Percentiles rank a stretch among this genome's conserved stretches.
Conservation (phyloP, 2,888 invertebrate genomes). For the Scaptomyza flava region DNA sequence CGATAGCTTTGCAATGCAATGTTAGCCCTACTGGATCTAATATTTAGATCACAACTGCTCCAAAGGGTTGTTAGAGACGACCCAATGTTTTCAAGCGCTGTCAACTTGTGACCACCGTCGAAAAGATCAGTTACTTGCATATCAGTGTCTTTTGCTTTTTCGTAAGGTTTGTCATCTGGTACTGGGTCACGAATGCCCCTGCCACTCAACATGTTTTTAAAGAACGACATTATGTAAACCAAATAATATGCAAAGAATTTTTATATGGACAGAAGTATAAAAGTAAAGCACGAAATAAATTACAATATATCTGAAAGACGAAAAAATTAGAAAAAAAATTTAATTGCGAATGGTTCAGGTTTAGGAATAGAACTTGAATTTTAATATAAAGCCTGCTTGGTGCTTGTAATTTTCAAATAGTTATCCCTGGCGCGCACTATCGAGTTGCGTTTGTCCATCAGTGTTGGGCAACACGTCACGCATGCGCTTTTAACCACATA, state of each 20-base stretch:
- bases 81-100: constrained; percentile 41
- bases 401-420: not conserved
- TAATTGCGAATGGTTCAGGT: not conserved
- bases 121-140: constrained; percentile 31
- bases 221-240: constrained; percentile 23
- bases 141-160: constrained; percentile 16
- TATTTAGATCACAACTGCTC: constrained; percentile 32
- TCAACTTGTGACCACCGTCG: constrained; percentile 28
- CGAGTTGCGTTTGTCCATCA: constrained; percentile 10
- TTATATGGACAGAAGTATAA: not conserved
- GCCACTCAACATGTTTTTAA: constrained; percentile 12
- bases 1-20: constrained; percentile 1
- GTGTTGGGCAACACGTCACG: constrained; percentile 57
- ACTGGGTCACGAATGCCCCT: not conserved
- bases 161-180: constrained; percentile 10
- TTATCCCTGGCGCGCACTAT: constrained; percentile 6
- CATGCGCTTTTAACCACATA: constrained; percentile 63
- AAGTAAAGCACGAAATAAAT: constrained; percentile 1
- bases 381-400: not conserved
- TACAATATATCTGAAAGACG: not conserved
- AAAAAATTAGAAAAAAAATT: not conserved
- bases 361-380: not conserved
- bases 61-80: constrained; percentile 47
- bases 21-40: not conserved
- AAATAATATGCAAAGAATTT: not conserved